phyloP scores from a whole-genome alignment of 2,113 vertebrate species.

The Antechinus stuartii region DNA sequence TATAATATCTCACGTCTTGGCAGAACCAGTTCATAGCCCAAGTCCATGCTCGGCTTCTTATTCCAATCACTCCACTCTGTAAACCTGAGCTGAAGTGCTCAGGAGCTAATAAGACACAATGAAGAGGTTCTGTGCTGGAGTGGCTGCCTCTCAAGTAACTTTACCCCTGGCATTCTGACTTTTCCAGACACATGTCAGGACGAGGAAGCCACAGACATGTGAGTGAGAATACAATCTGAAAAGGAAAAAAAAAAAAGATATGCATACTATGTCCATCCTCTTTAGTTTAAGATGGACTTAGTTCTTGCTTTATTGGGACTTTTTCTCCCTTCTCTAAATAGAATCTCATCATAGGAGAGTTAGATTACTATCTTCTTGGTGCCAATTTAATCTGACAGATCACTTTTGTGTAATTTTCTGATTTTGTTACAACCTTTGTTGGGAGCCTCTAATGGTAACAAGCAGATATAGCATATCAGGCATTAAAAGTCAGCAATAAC shows the following conservation, averaged over 20 bases:
- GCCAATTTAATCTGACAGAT: background rate
- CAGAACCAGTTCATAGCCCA: background rate
- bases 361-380: background rate
- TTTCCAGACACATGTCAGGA: slow-evolving; percentile 1
- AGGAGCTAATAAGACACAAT: background rate
- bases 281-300: background rate
- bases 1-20: background rate
- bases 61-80: background rate
- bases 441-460: slow-evolving; percentile 31
- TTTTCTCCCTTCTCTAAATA: slow-evolving; percentile 24
- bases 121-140: background rate
- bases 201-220: slow-evolving; percentile 69
- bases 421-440: slow-evolving; percentile 32
- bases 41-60: background rate
- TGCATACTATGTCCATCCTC: background rate
- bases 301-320: background rate
- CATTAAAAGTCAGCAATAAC: background rate
- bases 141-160: background rate
- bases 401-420: slow-evolving; percentile 4
- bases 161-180: background rate
- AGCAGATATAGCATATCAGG: slow-evolving; percentile 4
- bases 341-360: background rate
- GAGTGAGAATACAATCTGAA: slow-evolving; percentile 15
- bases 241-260: background rate
- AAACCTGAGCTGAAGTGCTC: background rate